Base-by-base conservation (phyloP, 1,140 invertebrate species). In the Kradibia gibbosae region DNA sequence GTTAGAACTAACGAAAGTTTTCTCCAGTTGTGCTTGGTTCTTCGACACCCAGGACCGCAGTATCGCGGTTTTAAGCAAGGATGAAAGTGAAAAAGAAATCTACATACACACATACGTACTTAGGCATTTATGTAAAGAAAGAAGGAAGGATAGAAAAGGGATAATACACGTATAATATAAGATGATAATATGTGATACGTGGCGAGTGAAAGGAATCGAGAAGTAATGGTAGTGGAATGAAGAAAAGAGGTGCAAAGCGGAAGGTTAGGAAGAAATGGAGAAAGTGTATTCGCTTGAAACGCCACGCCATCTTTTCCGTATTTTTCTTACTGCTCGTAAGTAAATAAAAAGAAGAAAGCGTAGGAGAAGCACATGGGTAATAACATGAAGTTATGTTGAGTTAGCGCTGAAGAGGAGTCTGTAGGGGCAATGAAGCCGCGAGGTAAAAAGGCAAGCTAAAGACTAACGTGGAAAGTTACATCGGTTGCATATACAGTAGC, bases 21-120 rank as follows among this genome's bases (percentile, higher is more conserved):
- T 78, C n/a, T 45, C 67, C 60, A 45, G 20, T 15, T 7, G 31
- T 34, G 53, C 20, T 10, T 57, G 4, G n/a, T 50, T 74, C 73
- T 78, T 82, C 80, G 65, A 78, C 80, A 77, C 75, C 34, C 15
- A 36, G 15, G 3, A 72, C 80, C 74, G 74, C 80, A 82, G 36
- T 55, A 10, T 60, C 31, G 75, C 28, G 74, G 80, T 81, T 71
- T 20, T 28, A 17, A 34, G 25, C 60, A 39, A 55, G 70, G 45
- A 25, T 17, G 57, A 55, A 71, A 71, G 25, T 2, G 50, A 74
- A 53, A 82, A 76, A 76, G n/a, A n/a, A n/a, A n/a, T n/a, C n/a
- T n/a, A n/a, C n/a, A n/a, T n/a, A n/a, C n/a, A n/a, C n/a, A n/a
- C n/a, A n/a, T n/a, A n/a, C n/a, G n/a, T n/a, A n/a, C n/a, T n/a